Conservation (phyloP, 2,888 invertebrate genomes). For the Pegoplata infirma region DNA sequence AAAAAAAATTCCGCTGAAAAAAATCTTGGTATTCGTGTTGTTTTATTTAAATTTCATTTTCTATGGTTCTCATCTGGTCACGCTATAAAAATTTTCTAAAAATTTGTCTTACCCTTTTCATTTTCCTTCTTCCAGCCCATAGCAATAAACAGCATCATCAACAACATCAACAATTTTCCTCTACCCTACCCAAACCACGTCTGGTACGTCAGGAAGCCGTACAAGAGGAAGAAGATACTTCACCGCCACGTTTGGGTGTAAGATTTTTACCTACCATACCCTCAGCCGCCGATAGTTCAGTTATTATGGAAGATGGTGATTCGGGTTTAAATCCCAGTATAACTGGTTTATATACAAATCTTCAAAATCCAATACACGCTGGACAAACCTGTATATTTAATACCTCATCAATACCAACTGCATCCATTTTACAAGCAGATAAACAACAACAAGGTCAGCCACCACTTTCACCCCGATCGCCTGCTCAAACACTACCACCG, state of each 20-base stretch:
- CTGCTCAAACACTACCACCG: slow-evolving; percentile 9
- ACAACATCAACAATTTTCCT: slow-evolving; percentile 57
- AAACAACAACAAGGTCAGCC: slow-evolving; percentile 12
- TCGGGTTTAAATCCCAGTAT: slow-evolving; percentile 67
- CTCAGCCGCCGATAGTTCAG: slow-evolving; percentile 85
- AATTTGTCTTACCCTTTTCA: background rate
- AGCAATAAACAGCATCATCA: slow-evolving; percentile 69
- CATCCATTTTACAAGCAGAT: too few species aligned
- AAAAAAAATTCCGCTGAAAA: too few species aligned
- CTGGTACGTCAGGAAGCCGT: slow-evolving; percentile 89
- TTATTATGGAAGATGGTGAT: slow-evolving; percentile 83
- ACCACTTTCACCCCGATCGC: background rate
- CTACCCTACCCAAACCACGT: slow-evolving; percentile 82
- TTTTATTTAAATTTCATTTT: too few species aligned
- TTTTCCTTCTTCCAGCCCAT: slow-evolving; percentile 70
- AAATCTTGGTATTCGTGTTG: too few species aligned
- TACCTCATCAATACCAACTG: slow-evolving; percentile 63
- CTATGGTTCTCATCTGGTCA: too few species aligned
- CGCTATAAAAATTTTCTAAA: too few species aligned
- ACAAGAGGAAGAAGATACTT: slow-evolving; percentile 84
- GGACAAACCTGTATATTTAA: slow-evolving; percentile 58
- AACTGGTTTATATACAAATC: slow-evolving; percentile 46
- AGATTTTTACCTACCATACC: slow-evolving; percentile 86
- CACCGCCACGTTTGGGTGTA: slow-evolving; percentile 79
- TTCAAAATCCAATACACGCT: slow-evolving; percentile 43